These are phyloP conservation scores for Spisula solida DNA, from an alignment of 2,888 invertebrate genomes.

Conservation along the genomic window DNA sequence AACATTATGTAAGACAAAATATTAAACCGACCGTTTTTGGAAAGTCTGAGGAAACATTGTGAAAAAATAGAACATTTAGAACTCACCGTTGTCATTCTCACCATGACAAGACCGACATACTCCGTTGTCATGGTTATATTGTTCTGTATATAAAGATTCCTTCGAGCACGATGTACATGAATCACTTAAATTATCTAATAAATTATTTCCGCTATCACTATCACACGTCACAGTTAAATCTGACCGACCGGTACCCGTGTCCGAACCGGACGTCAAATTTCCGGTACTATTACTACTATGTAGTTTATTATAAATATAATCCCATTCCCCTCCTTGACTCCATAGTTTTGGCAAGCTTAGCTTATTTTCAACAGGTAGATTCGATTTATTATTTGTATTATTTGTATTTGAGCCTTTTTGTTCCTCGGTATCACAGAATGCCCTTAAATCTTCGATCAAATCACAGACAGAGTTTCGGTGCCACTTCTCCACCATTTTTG, in stretches of 20 bases:
- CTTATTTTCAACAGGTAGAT: constrained; percentile 51
- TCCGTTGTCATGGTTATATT: constrained; percentile 8
- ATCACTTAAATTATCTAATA: constrained; percentile 66
- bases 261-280: constrained; percentile 63
- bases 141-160: neutral
- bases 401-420: constrained; percentile 61
- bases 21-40: too few relatives aligned
- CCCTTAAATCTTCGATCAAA: constrained; percentile 82
- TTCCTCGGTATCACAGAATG: constrained; percentile 82
- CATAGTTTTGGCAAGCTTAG: constrained; percentile 71
- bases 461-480: constrained; percentile 82
- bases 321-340: constrained; percentile 83
- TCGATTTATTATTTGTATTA: constrained; percentile 58
- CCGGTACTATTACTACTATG: constrained; percentile 73
- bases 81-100: constrained; percentile 10
- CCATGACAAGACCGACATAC: neutral
- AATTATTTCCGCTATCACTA: constrained; percentile 70
- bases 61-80: neutral
- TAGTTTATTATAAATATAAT: constrained; percentile 80
- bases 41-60: too few relatives aligned
- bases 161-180: constrained; percentile 19
- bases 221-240: constrained; percentile 69
- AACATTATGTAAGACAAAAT: too few relatives aligned
- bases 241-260: constrained; percentile 66
- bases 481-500: constrained; percentile 75